These are phyloP conservation scores for Channa argus DNA, from an alignment of 2,113 vertebrate genomes.

Conservation along the genomic window DNA sequence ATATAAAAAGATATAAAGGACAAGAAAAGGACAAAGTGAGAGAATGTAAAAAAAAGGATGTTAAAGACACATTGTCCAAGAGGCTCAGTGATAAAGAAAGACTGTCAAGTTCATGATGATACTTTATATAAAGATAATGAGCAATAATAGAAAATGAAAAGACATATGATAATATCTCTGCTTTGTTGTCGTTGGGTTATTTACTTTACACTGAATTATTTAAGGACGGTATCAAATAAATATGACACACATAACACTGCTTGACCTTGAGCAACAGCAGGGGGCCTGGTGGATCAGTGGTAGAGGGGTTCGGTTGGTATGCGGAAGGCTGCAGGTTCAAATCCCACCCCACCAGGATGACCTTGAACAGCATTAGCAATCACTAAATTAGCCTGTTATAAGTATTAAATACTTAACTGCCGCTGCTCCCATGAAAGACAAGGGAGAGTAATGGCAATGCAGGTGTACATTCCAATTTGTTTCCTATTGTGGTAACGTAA, in stretches of 20 bases:
- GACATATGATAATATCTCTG: conserved; percentile 19
- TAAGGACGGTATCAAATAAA: not conserved
- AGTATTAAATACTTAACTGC: too few relatives aligned
- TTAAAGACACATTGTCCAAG: conserved; percentile 42
- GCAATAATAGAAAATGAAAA: conserved; percentile 48
- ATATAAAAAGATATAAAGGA: conserved; percentile 58
- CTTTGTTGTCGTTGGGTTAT: conserved; percentile 22
- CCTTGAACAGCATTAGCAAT: too few relatives aligned
- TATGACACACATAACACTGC: not conserved
- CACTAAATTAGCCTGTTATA: too few relatives aligned
- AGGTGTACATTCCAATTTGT: not conserved
- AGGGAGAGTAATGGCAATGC: too few relatives aligned
- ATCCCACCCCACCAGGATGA: too few relatives aligned
- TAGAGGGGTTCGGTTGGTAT: too few relatives aligned
- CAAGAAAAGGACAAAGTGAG: conserved; percentile 56
- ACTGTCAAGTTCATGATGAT: conserved; percentile 41
- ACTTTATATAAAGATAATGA: conserved; percentile 56
- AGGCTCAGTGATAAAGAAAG: conserved; percentile 55
- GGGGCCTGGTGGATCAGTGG: too few relatives aligned
- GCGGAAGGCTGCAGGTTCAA: too few relatives aligned
- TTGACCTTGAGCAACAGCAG: not conserved
- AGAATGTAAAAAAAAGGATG: conserved; percentile 38
- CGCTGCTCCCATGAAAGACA: too few relatives aligned
- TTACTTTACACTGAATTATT: not conserved
- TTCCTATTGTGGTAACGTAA: not conserved